Base-by-base conservation (phyloP, 2,888 invertebrate genomes). In the Salticus scenicus region DNA sequence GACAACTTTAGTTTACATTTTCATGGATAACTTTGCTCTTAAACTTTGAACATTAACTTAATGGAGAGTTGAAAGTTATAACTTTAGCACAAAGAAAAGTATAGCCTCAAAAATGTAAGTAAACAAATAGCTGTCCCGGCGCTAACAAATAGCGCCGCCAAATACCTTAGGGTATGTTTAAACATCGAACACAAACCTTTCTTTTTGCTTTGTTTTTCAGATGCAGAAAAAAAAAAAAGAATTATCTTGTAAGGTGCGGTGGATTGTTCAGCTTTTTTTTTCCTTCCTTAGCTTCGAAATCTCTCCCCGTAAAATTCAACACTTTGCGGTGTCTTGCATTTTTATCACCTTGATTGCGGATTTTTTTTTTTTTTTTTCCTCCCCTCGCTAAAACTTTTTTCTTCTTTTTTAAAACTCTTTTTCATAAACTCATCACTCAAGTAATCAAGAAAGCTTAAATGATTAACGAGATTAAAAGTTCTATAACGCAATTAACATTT, bases 1-100 rank as follows among this genome's bases (percentile, higher is more conserved):
- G 75, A 63, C 75, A 75, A 82, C 75, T 75, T 82, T 75, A 82
- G 75, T 82, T 82, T 75, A 41, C 81, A 70, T 75, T 82, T 75
- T 75, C 41, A 51, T 31, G 72, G 76, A 83, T 83, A 76, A 83
- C 76, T 83, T 83, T 33, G 51, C 71, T 76, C 76, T 83, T 83
- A 83, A 83, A 83, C 82, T 83, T 83, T 83, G 71, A 83, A 83
- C 82, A 83, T 83, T 83, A 83, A 83, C 66, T 76, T 83, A 76
- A 83, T 83, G 82, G 82, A 83, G 82, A 83, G 71, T 63, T 83
- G 71, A 83, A 83, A 83, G 82, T 83, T 76, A 76, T 83, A 76
- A 83, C 76, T 76, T 76, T 66, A 27, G 41, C 31, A 63, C 74
- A 81, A 80, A 75, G 74, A 74, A 73, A 74, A 73, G 66, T 67